Percentiles rank a stretch among this genome's conserved stretches.
phyloP scores from a whole-genome alignment of 2,113 vertebrate species.

The Phocoena phocoena region DNA sequence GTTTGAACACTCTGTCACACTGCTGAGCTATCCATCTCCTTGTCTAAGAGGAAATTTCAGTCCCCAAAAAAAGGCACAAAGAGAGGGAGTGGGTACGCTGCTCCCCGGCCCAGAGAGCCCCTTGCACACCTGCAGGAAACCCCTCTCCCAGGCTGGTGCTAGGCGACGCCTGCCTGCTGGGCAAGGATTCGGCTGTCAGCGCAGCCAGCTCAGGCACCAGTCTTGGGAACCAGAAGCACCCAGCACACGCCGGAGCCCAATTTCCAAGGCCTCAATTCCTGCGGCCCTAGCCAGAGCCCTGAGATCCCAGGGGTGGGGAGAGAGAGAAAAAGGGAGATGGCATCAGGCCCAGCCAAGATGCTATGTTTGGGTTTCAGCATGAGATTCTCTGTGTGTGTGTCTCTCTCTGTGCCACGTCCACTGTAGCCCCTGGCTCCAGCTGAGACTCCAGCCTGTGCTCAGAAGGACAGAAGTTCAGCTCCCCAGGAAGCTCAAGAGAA shows the following conservation, averaged over 20 bases:
- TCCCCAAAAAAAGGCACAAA: slow-evolving; percentile 74
- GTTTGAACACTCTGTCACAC: slow-evolving; percentile 80
- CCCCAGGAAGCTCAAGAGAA: slow-evolving; percentile 23
- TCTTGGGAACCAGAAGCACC: neutral
- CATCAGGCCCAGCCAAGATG: neutral
- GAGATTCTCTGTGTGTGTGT: neutral
- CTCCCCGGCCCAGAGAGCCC: slow-evolving; percentile 34
- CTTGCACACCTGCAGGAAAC: slow-evolving; percentile 63
- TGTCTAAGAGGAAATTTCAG: slow-evolving; percentile 75
- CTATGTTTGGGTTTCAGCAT: neutral
- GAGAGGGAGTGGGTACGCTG: slow-evolving; percentile 23
- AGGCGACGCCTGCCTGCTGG: neutral
- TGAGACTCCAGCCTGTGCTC: neutral
- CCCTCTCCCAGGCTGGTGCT: neutral
- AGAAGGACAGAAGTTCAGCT: neutral
- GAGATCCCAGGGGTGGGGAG: neutral
- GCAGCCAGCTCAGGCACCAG: neutral
- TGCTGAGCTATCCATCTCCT: slow-evolving; percentile 74
- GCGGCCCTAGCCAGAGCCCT: neutral
- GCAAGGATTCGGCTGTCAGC: slow-evolving; percentile 29
- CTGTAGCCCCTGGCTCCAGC: neutral
- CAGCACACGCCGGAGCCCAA: neutral
- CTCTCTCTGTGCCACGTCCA: neutral
- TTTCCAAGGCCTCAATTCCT: neutral
- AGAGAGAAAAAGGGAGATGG: neutral